phyloP scores from a whole-genome alignment of 1,140 invertebrate species.

The Asobara japonica region DNA sequence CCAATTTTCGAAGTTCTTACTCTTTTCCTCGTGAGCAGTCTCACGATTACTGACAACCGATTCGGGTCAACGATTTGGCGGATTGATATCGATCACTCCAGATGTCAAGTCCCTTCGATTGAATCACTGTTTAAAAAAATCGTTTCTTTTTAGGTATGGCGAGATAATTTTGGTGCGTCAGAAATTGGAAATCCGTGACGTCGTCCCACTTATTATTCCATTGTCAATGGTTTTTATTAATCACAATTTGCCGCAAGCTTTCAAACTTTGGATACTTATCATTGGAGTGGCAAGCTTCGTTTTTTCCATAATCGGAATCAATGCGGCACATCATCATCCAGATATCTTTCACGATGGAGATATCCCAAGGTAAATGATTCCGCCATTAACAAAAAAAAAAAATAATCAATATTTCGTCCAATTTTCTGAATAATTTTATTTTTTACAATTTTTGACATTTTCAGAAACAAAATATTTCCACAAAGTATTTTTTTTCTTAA shows the following conservation, averaged over 20 bases:
- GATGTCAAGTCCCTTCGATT: too few relatives aligned
- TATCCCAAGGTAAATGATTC: conserved; percentile 57
- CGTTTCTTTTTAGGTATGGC: conserved; percentile 53
- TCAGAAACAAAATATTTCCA: too few relatives aligned
- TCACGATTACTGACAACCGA: too few relatives aligned
- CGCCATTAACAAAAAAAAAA: background rate
- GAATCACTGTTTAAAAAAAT: too few relatives aligned
- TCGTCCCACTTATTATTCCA: conserved; percentile 68
- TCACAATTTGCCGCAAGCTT: conserved; percentile 47
- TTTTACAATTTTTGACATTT: background rate
- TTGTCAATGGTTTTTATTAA: conserved; percentile 63
- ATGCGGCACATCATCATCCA: conserved; percentile 85
- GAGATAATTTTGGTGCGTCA: conserved; percentile 23
- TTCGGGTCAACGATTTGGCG: too few relatives aligned
- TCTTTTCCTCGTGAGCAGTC: too few relatives aligned
- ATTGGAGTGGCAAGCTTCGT: conserved; percentile 70
- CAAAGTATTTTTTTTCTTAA: too few relatives aligned
- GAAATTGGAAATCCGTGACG: conserved; percentile 49
- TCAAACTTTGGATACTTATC: conserved; percentile 72
- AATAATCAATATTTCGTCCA: background rate
- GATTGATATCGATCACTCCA: too few relatives aligned
- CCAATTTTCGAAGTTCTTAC: too few relatives aligned
- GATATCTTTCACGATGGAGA: conserved; percentile 87
- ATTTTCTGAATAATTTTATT: background rate
- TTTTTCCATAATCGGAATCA: conserved; percentile 75